Evolutionary conservation across 2,113 vertebrate genomes (phyloP).

Genomic region (Saimiri boliviensis): DNA sequence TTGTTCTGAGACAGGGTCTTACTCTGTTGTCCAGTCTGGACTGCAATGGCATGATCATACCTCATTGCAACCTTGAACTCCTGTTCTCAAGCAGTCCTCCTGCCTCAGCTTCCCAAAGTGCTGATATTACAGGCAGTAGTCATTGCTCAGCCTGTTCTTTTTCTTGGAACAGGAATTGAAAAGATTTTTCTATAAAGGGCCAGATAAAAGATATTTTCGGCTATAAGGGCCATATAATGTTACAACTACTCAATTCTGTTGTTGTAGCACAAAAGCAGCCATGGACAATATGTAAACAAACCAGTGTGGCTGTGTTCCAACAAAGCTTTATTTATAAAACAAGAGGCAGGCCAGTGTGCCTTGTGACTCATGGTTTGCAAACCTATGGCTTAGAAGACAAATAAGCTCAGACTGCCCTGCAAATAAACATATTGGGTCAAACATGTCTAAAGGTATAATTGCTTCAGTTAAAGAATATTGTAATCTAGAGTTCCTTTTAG

Average conservation of each 20-base stretch:
- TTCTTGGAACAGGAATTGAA: neutral
- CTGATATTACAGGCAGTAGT: no score
- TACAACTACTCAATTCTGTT: neutral
- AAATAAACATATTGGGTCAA: neutral
- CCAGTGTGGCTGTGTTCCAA: neutral
- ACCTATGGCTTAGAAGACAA: neutral
- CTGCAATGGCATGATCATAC: no score
- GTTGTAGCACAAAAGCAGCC: neutral
- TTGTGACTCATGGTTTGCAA: neutral
- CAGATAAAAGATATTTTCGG: neutral
- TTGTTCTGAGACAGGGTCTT: no score
- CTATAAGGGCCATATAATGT: neutral
- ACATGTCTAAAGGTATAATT: neutral
- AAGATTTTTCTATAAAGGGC: neutral
- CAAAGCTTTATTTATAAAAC: neutral
- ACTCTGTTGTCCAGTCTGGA: no score
- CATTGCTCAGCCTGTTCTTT: no score
- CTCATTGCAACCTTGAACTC: no score
- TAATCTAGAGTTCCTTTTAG: neutral
- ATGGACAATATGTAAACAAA: rapidly evolving
- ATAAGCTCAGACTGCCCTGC: neutral
- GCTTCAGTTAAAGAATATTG: neutral
- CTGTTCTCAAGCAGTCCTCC: no score
- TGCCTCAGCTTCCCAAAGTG: no score
- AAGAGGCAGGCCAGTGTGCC: neutral